Percentiles rank a stretch among this genome's conserved stretches.
These are phyloP conservation scores for Philotrypesis tridentata DNA, from an alignment of 1,140 invertebrate species.

Conservation along the genomic window DNA sequence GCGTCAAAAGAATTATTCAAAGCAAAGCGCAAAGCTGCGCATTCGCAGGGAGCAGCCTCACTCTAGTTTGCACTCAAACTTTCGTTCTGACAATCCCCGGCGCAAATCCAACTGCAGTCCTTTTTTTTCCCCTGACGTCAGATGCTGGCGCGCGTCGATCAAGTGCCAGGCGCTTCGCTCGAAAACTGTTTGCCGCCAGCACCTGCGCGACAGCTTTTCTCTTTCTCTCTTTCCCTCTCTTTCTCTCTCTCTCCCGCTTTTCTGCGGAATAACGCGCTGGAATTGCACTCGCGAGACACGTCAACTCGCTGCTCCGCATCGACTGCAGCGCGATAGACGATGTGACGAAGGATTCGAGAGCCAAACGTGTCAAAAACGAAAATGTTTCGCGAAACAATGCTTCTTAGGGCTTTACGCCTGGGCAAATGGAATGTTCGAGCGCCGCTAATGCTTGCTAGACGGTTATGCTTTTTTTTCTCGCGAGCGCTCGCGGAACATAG, in stretches of 20 bases:
- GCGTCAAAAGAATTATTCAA: too few species aligned
- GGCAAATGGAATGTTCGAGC: not conserved
- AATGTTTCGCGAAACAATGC: not conserved
- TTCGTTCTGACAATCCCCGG: not conserved
- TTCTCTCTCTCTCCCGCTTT: too few species aligned
- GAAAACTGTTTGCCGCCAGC: not conserved
- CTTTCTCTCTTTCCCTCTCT: too few species aligned
- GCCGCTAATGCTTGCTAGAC: not conserved
- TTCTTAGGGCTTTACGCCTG: not conserved
- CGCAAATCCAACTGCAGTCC: not conserved
- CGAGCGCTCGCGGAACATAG: too few species aligned
- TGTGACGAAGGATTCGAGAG: not conserved
- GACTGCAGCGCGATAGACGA: not conserved
- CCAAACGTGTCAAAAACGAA: not conserved
- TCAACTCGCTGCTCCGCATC: not conserved
- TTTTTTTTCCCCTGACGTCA: not conserved
- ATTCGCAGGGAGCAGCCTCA: too few species aligned
- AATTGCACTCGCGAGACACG: not conserved
- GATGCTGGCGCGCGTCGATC: not conserved
- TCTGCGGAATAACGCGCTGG: not conserved
- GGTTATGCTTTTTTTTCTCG: too few species aligned
- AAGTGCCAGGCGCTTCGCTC: not conserved
- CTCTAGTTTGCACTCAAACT: not conserved
- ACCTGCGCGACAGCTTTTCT: not conserved
- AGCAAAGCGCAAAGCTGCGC: too few species aligned